Base-by-base conservation (phyloP, 2,888 invertebrate genomes). In the Troglohyphantes excavatus region DNA sequence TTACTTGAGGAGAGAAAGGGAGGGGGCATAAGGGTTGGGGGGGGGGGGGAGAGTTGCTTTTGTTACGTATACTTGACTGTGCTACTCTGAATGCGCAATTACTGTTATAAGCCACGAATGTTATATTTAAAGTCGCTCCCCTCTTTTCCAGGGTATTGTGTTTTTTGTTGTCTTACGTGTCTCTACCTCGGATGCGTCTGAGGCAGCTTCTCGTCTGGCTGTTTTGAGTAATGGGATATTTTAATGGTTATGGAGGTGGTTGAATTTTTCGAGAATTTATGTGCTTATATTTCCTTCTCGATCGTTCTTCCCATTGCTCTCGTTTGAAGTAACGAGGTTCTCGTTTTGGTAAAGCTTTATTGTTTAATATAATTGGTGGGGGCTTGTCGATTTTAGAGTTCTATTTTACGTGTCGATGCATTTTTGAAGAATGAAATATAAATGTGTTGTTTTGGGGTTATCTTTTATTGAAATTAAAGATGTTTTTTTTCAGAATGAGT, bases 161-260 rank as follows among this genome's bases (percentile, higher is more conserved):
- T 53, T 81, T 68, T 68, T 7, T 13, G 33, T 61, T 65, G 23
- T 81, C 67, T 68, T 26, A n/a, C 23, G 29, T 33, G 29, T 53
- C 68, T 68, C n/a, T 43, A 1, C 9, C 13, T 33, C 1, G 26
- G 67, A 29, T n/a, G 7, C 23, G n/a, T 1, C 26, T 5, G 26
- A n/a, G n/a, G n/a, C n/a, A n/a, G 21, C n/a, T 27, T 46, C 53
- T 17, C 43, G 26, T n/a, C 46, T 79, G 43, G n/a, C n/a, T 26
- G 29, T 78, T 43, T 46, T 81, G 79, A 81, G 79, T 67, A 81
- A 81, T 81, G 79, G 79, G 79, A 81, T 81, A 81, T 81, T 81
- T 81, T 81, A 81, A 81, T 81, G 79, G 79, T 81, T 67, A 81
- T 81, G 79, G 53, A 46, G 46, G n/a, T 19, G 39, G n/a, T n/a